These are phyloP conservation scores for Muraenolepis orangiensis DNA, from an alignment of 2,797 vertebrate genomes.

Conservation along the genomic window DNA sequence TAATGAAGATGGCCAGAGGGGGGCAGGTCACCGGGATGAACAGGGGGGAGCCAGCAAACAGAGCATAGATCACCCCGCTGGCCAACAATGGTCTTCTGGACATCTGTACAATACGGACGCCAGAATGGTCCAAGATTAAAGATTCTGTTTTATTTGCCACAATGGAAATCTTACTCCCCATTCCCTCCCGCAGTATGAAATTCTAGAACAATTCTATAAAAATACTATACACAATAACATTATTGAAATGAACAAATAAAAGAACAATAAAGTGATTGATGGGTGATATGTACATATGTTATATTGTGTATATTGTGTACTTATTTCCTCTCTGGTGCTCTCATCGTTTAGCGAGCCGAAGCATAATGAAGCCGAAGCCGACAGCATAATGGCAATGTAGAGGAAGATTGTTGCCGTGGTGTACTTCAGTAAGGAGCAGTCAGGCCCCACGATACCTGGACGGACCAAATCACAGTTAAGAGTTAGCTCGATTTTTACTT, in stretches of 20 bases:
- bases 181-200: too few species aligned
- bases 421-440: slow-evolving; percentile 83
- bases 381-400: slow-evolving; percentile 91
- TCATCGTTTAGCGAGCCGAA: slow-evolving; percentile 94
- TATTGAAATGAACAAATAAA: too few species aligned
- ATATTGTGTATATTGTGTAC: too few species aligned
- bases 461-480: slow-evolving; percentile 20
- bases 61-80: slow-evolving; percentile 84
- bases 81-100: slow-evolving; percentile 89
- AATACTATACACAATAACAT: too few species aligned
- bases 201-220: too few species aligned
- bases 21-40: slow-evolving; percentile 89
- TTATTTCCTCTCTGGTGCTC: slow-evolving; percentile 88
- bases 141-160: too few species aligned
- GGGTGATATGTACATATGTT: too few species aligned
- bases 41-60: slow-evolving; percentile 87
- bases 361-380: slow-evolving; percentile 89
- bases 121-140: not conserved
- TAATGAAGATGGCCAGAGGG: slow-evolving; percentile 90
- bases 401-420: slow-evolving; percentile 93
- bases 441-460: slow-evolving; percentile 60
- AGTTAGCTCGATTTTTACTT: not conserved
- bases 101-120: slow-evolving; percentile 68
- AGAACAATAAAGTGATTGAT: too few species aligned
- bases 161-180: too few species aligned